A percentile compares a stretch with the other conserved stretches of the same genome.
phyloP scores from a whole-genome alignment of 2,797 vertebrate genomes.

The Podargus strigoides region DNA sequence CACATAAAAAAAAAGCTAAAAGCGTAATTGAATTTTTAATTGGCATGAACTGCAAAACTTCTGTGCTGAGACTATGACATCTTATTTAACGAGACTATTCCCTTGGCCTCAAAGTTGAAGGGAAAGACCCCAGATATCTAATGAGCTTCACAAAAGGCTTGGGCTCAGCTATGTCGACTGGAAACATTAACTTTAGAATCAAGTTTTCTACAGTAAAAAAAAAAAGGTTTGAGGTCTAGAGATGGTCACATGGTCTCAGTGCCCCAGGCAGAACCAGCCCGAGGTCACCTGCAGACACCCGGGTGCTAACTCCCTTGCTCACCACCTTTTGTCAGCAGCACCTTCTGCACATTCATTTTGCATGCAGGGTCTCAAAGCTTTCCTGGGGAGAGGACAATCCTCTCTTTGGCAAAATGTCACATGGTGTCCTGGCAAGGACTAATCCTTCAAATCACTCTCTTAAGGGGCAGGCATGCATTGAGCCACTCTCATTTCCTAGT shows the following conservation, averaged over 20 bases:
- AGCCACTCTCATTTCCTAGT: not conserved
- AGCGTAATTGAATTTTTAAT: slow-evolving; percentile 5
- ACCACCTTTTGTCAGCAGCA: too few species aligned
- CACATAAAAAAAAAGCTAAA: not conserved
- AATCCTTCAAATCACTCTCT: not conserved
- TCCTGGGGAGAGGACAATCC: not conserved
- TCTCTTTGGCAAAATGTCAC: not conserved
- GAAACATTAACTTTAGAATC: not conserved
- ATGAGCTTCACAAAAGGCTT: not conserved
- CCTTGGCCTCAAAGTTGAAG: slow-evolving; percentile 13
- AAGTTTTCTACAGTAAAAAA: not conserved
- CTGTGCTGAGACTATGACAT: not conserved
- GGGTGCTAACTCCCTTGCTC: too few species aligned
- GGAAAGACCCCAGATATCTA: slow-evolving; percentile 21
- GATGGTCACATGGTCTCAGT: not conserved
- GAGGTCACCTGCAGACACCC: too few species aligned
- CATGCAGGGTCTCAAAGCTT: too few species aligned
- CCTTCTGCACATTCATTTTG: too few species aligned
- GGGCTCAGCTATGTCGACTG: not conserved
- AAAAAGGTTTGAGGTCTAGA: not conserved
- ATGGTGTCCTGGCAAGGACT: too few species aligned
- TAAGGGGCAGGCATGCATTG: not conserved
- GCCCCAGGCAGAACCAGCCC: not conserved
- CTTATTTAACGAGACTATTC: slow-evolving; percentile 29
- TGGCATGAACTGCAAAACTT: slow-evolving; percentile 13